Evolutionary conservation across 2,113 vertebrate species (phyloP), one percentile per base, ranked within the genome.

Genomic region (Hystrix brachyura): DNA sequence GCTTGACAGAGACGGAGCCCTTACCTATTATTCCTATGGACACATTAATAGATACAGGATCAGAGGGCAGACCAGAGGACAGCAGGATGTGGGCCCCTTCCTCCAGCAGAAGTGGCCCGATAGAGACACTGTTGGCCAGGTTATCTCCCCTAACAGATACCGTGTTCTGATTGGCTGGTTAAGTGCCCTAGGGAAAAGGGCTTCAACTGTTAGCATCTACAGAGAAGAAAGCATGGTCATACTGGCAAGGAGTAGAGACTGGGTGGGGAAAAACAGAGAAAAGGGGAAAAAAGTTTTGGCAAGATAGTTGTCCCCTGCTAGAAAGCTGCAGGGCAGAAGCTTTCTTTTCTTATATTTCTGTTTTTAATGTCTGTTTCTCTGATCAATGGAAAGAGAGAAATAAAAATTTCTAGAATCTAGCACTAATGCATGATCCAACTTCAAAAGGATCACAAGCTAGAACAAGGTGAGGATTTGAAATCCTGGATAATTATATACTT

Each of bases 1-100:
- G 98, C 98, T 98, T 98, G 86, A 97, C 97, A 97, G 96, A 98
- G 98, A 97, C 55, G 59, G 97, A 99, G 98, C 98, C 98, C 98
- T 98, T 96, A 96, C 27, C 97, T 90, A 67, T 91, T 95, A 92
- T 94, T 95, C 51, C 97, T 98, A 97, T 91, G 96, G 87, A 92
- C 91, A 97, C 78, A 79, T 94, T 94, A 95, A 97, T 1, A 80
- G 96, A 92, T 14, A 93, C 0, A 76, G 97, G 90, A 93, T 86
- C 82, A 87, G 91, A 95, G 94, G 92, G 91, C 81, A 78, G 64
- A 80, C 89, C 84, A 83, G 82, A 94, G 93, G 93, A 84, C 69
- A 88, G 90, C 32, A 76, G 87, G 87, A 71, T 46, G 80, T 80
- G 48, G 86, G 87, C 43, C 72, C 74, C 85, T 90, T 76, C 83